phyloP scores from a whole-genome alignment of 2,888 invertebrate genomes.

The Drosophila siamana region DNA sequence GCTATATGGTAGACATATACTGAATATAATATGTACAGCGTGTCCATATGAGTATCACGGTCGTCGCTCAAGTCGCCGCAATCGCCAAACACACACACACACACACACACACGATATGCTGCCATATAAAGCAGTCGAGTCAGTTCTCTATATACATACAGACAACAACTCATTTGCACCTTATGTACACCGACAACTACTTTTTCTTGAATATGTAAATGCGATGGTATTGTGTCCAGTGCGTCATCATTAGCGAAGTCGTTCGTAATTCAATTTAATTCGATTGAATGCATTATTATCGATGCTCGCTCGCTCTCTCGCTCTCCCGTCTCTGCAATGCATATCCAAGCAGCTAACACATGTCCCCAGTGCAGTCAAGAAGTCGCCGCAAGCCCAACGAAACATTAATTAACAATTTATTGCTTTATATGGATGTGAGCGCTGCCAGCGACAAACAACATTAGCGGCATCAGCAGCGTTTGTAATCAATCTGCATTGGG shows the following conservation, averaged over 20 bases:
- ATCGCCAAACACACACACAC: not conserved
- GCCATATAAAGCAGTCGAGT: slow-evolving; percentile 1
- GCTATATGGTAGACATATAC: not conserved
- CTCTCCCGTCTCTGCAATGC: too few species aligned
- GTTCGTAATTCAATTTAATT: slow-evolving; percentile 26
- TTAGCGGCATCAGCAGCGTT: too few species aligned
- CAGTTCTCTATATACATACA: too few species aligned
- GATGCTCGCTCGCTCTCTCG: too few species aligned
- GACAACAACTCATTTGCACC: too few species aligned
- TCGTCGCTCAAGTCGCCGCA: not conserved
- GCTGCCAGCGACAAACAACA: slow-evolving; percentile 3
- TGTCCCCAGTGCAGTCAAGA: too few species aligned
- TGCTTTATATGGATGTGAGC: too few species aligned
- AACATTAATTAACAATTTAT: slow-evolving; percentile 27
- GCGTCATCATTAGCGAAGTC: slow-evolving; percentile 42
- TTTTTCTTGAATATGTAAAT: not conserved
- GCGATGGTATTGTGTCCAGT: slow-evolving; percentile 14
- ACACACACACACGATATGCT: not conserved
- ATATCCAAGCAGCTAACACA: too few species aligned
- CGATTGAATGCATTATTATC: slow-evolving; percentile 36
- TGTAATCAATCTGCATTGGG: too few species aligned
- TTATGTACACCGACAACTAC: slow-evolving; percentile 1
- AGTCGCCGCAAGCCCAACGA: not conserved
- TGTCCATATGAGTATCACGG: slow-evolving; percentile 16
- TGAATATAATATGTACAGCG: not conserved